Evolutionary conservation across 2,888 invertebrate genomes (phyloP).

Genomic region (Acanthoscelides obtectus): DNA sequence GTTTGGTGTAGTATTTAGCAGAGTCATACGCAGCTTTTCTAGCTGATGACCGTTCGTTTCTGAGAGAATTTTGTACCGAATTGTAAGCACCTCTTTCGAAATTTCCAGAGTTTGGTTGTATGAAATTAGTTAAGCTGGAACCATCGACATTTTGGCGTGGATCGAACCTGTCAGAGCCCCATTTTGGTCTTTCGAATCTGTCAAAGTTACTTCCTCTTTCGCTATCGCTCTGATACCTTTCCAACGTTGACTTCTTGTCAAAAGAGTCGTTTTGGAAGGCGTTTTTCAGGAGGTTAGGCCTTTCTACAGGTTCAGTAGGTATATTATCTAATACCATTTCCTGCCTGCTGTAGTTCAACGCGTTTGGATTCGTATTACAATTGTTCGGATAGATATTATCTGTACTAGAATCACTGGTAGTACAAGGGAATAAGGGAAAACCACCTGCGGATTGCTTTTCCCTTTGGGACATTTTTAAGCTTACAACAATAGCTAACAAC

Average conservation of each 20-base stretch:
- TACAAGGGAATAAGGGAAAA: constrained; percentile 76
- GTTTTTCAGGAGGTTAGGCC: constrained; percentile 54
- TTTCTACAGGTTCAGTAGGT: constrained; percentile 48
- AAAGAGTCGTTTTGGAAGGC: constrained; percentile 59
- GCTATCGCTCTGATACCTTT: constrained; percentile 57
- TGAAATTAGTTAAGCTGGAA: constrained; percentile 36
- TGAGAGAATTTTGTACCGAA: constrained; percentile 33
- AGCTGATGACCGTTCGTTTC: constrained; percentile 37
- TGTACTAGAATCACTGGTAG: constrained; percentile 78
- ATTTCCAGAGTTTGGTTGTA: constrained; percentile 36
- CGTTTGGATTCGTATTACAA: constrained; percentile 80
- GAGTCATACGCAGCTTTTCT: constrained; percentile 39
- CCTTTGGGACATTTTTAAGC: constrained; percentile 60
- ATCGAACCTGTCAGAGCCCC: constrained; percentile 55
- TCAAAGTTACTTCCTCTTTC: constrained; percentile 50
- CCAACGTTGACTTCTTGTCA: constrained; percentile 60
- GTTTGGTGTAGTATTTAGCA: constrained; percentile 43
- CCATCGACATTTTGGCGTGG: constrained; percentile 50
- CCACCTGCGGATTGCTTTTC: constrained; percentile 70
- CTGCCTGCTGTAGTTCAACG: constrained; percentile 70
- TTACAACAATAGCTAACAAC: constrained; percentile 81
- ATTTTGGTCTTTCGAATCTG: constrained; percentile 55
- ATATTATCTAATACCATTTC: constrained; percentile 48
- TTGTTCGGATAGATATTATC: constrained; percentile 83
- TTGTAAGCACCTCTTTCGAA: constrained; percentile 38